Conservation (phyloP, 35 echinoderm and acorn worm species). For the Anneissia japonica region DNA sequence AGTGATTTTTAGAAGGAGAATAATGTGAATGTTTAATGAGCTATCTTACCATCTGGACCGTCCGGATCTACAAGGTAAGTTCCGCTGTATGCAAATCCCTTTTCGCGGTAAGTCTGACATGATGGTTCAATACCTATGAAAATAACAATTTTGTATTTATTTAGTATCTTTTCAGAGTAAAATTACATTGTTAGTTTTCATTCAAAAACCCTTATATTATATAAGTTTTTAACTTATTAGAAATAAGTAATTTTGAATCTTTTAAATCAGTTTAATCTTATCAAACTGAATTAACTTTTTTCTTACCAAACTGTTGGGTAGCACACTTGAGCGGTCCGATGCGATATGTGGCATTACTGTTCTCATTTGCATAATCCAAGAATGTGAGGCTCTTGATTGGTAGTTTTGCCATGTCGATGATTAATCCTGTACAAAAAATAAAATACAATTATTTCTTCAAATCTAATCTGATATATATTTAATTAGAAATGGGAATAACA, state of each 20-base stretch:
- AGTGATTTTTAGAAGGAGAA: too few species aligned
- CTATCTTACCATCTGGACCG: constrained; percentile 2
- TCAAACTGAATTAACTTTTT: too few species aligned
- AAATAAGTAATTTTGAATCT: too few species aligned
- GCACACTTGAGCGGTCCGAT: neutral
- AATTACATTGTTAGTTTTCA: too few species aligned
- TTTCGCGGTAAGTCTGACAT: neutral
- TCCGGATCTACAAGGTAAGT: constrained; percentile 15
- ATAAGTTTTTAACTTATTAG: too few species aligned
- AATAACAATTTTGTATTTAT: too few species aligned
- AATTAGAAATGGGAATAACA: too few species aligned
- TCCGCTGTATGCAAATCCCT: neutral
- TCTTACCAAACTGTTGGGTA: neutral
- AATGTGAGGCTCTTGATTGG: neutral
- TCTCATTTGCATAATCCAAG: neutral
- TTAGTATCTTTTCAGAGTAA: too few species aligned
- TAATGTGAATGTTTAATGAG: too few species aligned
- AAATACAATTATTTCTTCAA: neutral
- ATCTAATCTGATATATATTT: too few species aligned
- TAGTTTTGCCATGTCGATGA: neutral
- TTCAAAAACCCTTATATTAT: too few species aligned
- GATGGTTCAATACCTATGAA: neutral
- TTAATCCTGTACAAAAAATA: neutral
- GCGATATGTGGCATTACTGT: neutral
- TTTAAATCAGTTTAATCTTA: too few species aligned